Base-by-base conservation (phyloP, 2,888 invertebrate genomes). In the Megamerina dolium region DNA sequence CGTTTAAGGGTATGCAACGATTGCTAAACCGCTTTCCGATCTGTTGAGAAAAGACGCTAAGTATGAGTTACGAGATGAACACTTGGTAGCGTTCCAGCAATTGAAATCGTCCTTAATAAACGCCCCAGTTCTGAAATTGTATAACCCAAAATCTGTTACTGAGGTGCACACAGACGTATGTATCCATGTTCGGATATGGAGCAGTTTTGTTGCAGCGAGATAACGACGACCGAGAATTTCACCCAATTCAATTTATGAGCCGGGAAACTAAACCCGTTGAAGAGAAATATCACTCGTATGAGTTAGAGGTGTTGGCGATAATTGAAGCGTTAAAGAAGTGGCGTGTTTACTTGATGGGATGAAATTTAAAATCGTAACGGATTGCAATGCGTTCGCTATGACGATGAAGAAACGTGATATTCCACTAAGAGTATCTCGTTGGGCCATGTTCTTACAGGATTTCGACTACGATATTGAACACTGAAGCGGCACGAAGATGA, bases 171-270 rank as follows among this genome's bases (percentile, higher is more conserved):
- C 26, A 23, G 26, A 23, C 26, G 26, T n/a, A n/a, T n/a, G n/a
- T n/a, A n/a, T n/a, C n/a, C 57, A 63, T 21, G 48, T 59, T 5
- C 59, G 58, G 0, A 61, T 64, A 45, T 63, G 61, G 35, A 32
- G 50, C 17, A 56, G 60, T 5, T 60, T 65, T 38, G 45, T 56
- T 61, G 34, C 55, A 56, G 43, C 46, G 41, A 26, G 35, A 49
- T 13, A 21, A 32, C 10, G 47, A 49, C 17, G 47, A 49, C 35
- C 36, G 39, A 14, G 37, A 49, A 17, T 48, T 60, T 10, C 62
- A 64, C 38, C 63, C 60, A 2, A 52, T 63, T 4, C 57, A 55
- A 30, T 67, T 37, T 63, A 57, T 46, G 16, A n/a, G n/a, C n/a
- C n/a, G n/a, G n/a, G n/a, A n/a, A n/a, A n/a, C n/a, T n/a, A n/a